Conservation (phyloP, 2,888 invertebrate species). For the Drosophila paranaensis region DNA sequence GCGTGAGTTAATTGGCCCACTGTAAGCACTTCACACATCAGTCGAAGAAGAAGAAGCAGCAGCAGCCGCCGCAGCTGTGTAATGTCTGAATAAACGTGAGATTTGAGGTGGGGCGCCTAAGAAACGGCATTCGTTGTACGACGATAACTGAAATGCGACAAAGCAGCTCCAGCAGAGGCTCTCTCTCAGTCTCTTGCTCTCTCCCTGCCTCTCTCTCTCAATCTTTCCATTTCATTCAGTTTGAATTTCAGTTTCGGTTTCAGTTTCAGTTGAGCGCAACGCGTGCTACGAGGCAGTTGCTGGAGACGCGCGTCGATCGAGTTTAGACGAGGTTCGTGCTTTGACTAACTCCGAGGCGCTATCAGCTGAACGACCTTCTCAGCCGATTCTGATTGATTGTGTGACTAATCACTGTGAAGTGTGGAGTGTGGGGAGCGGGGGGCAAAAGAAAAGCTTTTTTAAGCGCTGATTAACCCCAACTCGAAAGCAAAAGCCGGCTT, state of each 20-base stretch:
- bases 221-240: slow-evolving; percentile 59
- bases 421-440: too few relatives aligned
- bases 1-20: slow-evolving; percentile 25
- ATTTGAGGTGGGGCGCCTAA: slow-evolving; percentile 24
- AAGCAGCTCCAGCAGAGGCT: slow-evolving; percentile 14
- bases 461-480: slow-evolving; percentile 21
- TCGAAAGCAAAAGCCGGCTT: slow-evolving; percentile 54
- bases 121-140: slow-evolving; percentile 47
- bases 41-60: slow-evolving; percentile 11
- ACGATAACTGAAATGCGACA: slow-evolving; percentile 40
- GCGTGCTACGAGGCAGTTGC: slow-evolving; percentile 67
- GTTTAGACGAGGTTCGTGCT: slow-evolving; percentile 4
- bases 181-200: slow-evolving; percentile 11
- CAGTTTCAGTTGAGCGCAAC: slow-evolving; percentile 70
- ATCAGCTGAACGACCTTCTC: slow-evolving; percentile 49
- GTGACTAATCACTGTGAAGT: slow-evolving; percentile 49
- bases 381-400: slow-evolving; percentile 58
- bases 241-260: slow-evolving; percentile 59
- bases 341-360: slow-evolving; percentile 8
- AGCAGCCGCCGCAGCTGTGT: slow-evolving; percentile 16
- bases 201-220: neutral
- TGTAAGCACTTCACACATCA: slow-evolving; percentile 18
- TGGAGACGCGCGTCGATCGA: slow-evolving; percentile 20
- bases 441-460: neutral
- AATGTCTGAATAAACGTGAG: slow-evolving; percentile 44